Evolutionary conservation across 2,888 invertebrate genomes (phyloP).

Genomic region (Melieria picta): DNA sequence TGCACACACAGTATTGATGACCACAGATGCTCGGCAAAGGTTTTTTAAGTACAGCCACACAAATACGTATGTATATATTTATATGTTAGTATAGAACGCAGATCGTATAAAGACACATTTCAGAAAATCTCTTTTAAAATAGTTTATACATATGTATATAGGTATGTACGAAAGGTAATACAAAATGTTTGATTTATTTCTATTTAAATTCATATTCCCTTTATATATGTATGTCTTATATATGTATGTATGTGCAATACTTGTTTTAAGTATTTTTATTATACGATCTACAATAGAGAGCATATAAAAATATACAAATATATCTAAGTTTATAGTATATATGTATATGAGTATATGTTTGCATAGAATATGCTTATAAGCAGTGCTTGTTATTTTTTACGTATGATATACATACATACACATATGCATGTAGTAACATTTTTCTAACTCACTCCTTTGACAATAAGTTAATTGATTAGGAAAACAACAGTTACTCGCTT

Average conservation of each 20-base stretch:
- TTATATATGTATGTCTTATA: not conserved
- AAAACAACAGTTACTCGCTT: no score
- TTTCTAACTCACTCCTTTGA: not conserved
- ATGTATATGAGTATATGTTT: not conserved
- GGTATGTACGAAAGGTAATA: no score
- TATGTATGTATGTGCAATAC: not conserved
- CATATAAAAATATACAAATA: slow-evolving; percentile 3
- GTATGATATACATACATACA: not conserved
- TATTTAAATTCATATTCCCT: not conserved
- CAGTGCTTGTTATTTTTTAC: not conserved
- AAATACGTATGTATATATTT: no score
- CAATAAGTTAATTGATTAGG: not conserved
- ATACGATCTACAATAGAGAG: not conserved
- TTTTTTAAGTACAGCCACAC: no score
- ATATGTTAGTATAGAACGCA: no score
- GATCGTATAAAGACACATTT: no score
- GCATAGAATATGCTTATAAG: not conserved
- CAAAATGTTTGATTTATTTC: not conserved
- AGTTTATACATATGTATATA: no score
- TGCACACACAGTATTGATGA: no score
- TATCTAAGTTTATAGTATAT: not conserved
- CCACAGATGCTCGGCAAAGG: no score
- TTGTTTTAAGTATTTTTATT: no score
- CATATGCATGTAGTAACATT: not conserved
- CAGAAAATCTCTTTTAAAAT: no score